Base-by-base conservation (phyloP, 2,113 vertebrate species). In the Anthoscopus minutus region DNA sequence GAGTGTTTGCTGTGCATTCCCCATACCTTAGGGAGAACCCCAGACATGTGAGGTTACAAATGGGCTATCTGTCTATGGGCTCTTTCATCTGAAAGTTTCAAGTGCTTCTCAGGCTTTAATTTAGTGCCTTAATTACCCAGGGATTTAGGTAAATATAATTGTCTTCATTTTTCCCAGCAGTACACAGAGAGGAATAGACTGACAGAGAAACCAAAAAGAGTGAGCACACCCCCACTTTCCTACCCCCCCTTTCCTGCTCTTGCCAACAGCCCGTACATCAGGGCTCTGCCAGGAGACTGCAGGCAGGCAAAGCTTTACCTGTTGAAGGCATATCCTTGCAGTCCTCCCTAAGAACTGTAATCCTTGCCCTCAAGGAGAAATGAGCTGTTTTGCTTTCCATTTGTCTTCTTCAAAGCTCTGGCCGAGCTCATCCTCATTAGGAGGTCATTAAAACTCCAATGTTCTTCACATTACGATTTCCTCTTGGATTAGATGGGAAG, bases 331-430 rank as follows among this genome's bases (percentile, higher is more conserved):
- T 28, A 86, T 19, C 47, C 85, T 16, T 50, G 44, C 76, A 58
- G 79, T 23, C 56, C 82, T 93, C 56, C 42, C 88, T 81, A 90
- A 73, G 86, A 82, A 87, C 21, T 6, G 1, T 40, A 92, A 67
- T 81, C 51, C 67, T 82, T 81, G 60, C 72, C 93, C 82, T 92
- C 54, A 71, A 95, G 88, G 85, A 95, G 60, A 96, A 93, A 80
- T 23, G 44, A 88, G 64, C 50, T 88, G 71, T 9, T 91, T 66
- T 62, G 56, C 82, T 95, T 93, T 80, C 81, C 80, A 44, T 91
- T 73, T 90, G 74, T 86, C 71, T 85, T 93, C 87, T 93, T 93
- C 89, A 96, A 92, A 96, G 89, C 56, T 74, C 85, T 91, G 83
- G 85, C 92, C 94, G 83, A 88, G 67, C 51, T 92, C 38, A 8